Evolutionary conservation across 2,888 invertebrate species (phyloP).

Genomic region (Phorcus lineatus): DNA sequence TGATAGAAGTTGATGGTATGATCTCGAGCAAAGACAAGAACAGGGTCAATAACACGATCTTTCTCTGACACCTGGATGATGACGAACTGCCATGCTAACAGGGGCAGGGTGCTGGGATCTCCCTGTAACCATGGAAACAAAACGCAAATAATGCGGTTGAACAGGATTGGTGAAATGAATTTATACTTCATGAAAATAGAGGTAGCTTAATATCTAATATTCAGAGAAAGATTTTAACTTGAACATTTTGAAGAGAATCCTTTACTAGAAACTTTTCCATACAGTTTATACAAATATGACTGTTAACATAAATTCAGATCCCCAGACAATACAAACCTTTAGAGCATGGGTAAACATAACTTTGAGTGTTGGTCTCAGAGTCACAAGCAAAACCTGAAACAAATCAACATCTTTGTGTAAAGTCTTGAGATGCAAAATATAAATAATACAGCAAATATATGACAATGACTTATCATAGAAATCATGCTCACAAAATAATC

Average conservation of each 20-base stretch:
- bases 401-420: neutral
- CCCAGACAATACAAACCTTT: constrained; percentile 72
- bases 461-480: too few relatives aligned
- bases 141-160: too few relatives aligned
- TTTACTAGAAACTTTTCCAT: too few relatives aligned
- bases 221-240: too few relatives aligned
- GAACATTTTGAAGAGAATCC: too few relatives aligned
- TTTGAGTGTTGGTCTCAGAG: constrained; percentile 85
- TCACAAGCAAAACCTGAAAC: constrained; percentile 84
- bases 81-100: constrained; percentile 94
- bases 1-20: constrained; percentile 90
- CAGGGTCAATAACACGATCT: constrained; percentile 83
- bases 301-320: too few relatives aligned
- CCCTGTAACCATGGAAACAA: constrained; percentile 59
- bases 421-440: too few relatives aligned
- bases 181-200: too few relatives aligned
- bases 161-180: too few relatives aligned
- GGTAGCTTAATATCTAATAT: neutral
- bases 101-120: constrained; percentile 85
- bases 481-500: too few relatives aligned
- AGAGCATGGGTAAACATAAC: constrained; percentile 87
- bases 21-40: constrained; percentile 92
- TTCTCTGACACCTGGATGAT: constrained; percentile 82
- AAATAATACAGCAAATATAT: too few relatives aligned
- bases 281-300: neutral